Percentiles rank a stretch among this genome's conserved stretches.
Evolutionary conservation across 2,797 vertebrate genomes (phyloP).

Genomic region (Rhincodon typus): DNA sequence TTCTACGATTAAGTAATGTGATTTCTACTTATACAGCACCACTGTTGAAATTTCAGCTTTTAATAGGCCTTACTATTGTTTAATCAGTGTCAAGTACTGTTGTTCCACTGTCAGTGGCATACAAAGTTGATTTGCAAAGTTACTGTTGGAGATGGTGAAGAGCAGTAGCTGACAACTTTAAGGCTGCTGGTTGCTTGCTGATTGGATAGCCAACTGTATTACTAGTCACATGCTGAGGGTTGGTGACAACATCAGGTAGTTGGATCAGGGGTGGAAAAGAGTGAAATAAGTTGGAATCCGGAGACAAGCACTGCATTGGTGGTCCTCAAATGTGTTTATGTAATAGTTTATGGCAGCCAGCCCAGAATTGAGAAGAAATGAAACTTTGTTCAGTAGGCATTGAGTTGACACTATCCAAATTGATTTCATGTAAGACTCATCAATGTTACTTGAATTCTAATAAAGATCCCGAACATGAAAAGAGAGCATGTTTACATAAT

Average conservation of each 20-base stretch:
- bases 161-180: background rate
- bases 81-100: background rate
- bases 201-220: background rate
- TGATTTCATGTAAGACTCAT: background rate
- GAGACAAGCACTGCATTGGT: background rate
- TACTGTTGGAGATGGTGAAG: background rate
- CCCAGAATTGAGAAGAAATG: background rate
- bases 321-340: background rate
- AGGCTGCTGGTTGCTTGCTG: background rate
- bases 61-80: background rate
- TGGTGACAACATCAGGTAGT: background rate
- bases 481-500: background rate
- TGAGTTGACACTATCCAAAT: background rate
- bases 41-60: background rate
- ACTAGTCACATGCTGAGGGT: background rate
- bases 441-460: background rate
- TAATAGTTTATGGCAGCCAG: background rate
- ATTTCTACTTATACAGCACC: background rate
- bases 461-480: background rate
- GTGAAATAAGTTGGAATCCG: background rate
- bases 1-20: background rate
- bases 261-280: background rate
- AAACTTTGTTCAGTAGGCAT: background rate
- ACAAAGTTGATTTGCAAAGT: background rate
- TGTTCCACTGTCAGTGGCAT: background rate